Base-by-base conservation (phyloP, 2,797 vertebrate species). In the Phataginus tricuspis region DNA sequence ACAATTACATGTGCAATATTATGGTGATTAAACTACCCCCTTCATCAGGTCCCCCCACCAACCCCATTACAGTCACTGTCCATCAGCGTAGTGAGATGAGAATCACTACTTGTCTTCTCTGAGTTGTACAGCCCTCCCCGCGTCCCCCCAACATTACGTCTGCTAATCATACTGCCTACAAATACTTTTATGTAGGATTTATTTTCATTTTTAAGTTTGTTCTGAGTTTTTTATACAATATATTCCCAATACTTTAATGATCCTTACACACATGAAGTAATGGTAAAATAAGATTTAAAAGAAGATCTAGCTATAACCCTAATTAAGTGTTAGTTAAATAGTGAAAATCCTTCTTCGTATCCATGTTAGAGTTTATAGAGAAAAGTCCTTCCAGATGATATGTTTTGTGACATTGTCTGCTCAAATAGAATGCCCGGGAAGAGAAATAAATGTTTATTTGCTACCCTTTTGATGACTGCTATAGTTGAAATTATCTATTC, bases 401-500 rank as follows among this genome's bases (percentile, higher is more conserved):
- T 96, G 23, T 61, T 95, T 95, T 85, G 19, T 96, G 57, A 94
- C 63, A 78, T 71, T 88, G 31, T 83, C 59, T 85, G 55, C 82
- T 90, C 68, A 86, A 91, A 51, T 74, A 64, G 53, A 64, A 79
- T 91, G 79, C 68, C 27, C 2, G 14, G 72, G 88, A 90, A 84
- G 66, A 75, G 49, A 93, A 95, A 95, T 72, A 78, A n/a, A 23
- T 23, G 78, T 93, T 90, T 95, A n/a, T 88, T 37, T 92, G 34
- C 75, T 83, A 59, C 7, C 57, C 11, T 94, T 97, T 78, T 86
- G 55, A 71, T 96, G 91, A 86, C 75, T 91, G 49, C 23, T 90
- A 1, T 75, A 85, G 63, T 90, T 85, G 79, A 90, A 93, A 92
- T 94, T 91, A 53, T 97, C 12, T 80, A 7, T 77, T 95, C 53